These are phyloP conservation scores for Hydrotaea diabolus DNA, from an alignment of 2,888 invertebrate genomes.

Conservation along the genomic window DNA sequence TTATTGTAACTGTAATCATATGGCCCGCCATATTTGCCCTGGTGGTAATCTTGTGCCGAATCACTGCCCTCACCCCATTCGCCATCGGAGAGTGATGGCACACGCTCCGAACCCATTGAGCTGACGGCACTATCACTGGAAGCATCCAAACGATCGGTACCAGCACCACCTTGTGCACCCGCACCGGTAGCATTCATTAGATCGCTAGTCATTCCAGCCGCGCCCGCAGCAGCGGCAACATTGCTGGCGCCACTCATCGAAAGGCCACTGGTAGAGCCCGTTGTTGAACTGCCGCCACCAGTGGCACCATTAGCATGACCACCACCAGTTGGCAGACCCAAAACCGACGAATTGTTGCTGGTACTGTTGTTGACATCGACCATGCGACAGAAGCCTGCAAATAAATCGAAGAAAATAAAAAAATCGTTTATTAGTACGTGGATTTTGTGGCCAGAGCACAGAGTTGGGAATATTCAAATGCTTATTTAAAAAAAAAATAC, in stretches of 20 bases:
- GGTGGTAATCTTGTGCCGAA: constrained; percentile 90
- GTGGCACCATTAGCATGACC: constrained; percentile 73
- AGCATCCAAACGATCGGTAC: constrained; percentile 88
- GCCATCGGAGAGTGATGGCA: constrained; percentile 92
- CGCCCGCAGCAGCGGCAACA: constrained; percentile 63
- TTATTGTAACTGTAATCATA: constrained; percentile 86
- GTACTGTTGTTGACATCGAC: constrained; percentile 83
- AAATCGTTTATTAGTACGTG: neutral
- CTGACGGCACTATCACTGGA: constrained; percentile 96
- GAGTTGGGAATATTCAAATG: neutral
- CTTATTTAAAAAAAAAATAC: neutral
- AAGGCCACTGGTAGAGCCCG: constrained; percentile 65
- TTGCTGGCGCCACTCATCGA: constrained; percentile 68
- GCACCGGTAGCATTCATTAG: constrained; percentile 69
- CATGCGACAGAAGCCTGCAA: constrained; percentile 92
- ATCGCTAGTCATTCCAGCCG: constrained; percentile 76
- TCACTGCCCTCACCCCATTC: constrained; percentile 96
- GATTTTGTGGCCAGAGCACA: too few relatives aligned
- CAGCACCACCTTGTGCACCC: constrained; percentile 72
- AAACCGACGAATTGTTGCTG: constrained; percentile 80
- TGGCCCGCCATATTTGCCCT: constrained; percentile 81
- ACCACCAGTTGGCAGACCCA: constrained; percentile 73
- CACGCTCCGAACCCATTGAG: constrained; percentile 95
- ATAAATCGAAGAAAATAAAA: neutral
- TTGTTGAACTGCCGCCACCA: constrained; percentile 68